These are phyloP conservation scores for Halcyon smyrnensis DNA, from an alignment of 2,797 vertebrate species.

Conservation along the genomic window DNA sequence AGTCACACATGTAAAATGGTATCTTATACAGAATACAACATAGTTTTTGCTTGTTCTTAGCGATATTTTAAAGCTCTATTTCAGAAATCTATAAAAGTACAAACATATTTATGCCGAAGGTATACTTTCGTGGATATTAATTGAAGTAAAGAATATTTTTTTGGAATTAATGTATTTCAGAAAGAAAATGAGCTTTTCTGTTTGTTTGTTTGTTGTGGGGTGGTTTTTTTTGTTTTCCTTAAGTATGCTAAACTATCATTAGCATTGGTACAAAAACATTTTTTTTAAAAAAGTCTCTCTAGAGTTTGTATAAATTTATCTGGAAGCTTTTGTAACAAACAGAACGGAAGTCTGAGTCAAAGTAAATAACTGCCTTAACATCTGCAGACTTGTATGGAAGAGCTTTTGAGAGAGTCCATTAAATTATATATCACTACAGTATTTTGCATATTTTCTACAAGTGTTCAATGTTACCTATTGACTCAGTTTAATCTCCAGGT, in stretches of 20 bases:
- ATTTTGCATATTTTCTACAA: conserved; percentile 23
- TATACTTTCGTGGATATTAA: background rate
- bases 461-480: conserved; percentile 18
- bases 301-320: background rate
- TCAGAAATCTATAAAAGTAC: background rate
- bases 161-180: background rate
- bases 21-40: background rate
- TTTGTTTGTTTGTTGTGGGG: no score
- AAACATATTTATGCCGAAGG: background rate
- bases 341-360: background rate
- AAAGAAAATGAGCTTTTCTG: background rate
- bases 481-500: background rate
- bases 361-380: background rate
- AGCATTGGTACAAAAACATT: background rate
- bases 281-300: background rate
- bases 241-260: background rate
- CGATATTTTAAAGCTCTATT: background rate
- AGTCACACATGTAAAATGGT: background rate
- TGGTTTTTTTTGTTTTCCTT: background rate
- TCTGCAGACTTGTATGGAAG: background rate
- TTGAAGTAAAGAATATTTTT: background rate
- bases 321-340: background rate
- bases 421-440: background rate
- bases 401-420: background rate
- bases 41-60: background rate